Conservation (phyloP, 2,888 invertebrate genomes). For the Bembecia ichneumoniformis region DNA sequence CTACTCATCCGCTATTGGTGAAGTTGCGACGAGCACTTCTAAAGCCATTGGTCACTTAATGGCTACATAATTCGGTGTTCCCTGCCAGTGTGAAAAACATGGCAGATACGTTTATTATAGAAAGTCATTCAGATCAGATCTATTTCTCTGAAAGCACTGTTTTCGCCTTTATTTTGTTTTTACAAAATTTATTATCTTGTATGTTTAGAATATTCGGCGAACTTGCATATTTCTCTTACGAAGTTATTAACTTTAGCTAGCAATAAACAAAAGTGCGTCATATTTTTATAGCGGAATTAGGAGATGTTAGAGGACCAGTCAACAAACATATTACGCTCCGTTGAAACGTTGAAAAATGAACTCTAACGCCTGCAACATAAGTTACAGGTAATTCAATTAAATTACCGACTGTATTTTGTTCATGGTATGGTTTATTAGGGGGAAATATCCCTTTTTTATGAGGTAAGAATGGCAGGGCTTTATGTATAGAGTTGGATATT, state of each 20-base stretch:
- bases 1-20: too few species aligned
- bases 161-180: too few species aligned
- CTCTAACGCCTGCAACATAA: constrained; percentile 16
- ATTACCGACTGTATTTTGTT: constrained; percentile 38
- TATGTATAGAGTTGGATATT: constrained; percentile 54
- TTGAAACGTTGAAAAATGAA: constrained; percentile 9
- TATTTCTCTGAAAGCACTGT: too few species aligned
- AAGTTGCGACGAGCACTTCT: too few species aligned
- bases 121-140: too few species aligned
- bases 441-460: constrained; percentile 65
- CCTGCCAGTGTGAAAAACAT: too few species aligned
- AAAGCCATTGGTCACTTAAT: too few species aligned
- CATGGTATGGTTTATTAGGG: constrained; percentile 59
- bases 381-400: constrained; percentile 9
- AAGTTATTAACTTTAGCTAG: constrained; percentile 64
- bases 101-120: too few species aligned
- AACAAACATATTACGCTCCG: constrained; percentile 1
- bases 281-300: constrained; percentile 63
- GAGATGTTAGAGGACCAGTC: constrained; percentile 35
- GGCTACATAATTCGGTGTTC: too few species aligned
- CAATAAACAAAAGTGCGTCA: constrained; percentile 63
- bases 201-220: not conserved
- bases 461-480: constrained; percentile 59
- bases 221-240: constrained; percentile 27
- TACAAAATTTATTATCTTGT: too few species aligned